Evolutionary conservation across 2,797 vertebrate genomes (phyloP).

Genomic region (Nyctalus aviator): DNA sequence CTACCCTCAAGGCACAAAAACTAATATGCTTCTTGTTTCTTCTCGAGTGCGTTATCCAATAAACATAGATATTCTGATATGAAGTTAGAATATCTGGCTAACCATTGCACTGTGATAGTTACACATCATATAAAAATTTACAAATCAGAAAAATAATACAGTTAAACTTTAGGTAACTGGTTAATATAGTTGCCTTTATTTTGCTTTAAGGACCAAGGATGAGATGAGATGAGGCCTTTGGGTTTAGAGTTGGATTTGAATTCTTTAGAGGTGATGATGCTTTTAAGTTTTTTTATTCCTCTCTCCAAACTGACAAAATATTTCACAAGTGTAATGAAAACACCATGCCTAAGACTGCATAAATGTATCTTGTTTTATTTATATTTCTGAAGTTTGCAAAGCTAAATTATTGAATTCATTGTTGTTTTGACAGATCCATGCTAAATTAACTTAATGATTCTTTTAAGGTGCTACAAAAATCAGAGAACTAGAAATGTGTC

Average conservation of each 20-base stretch:
- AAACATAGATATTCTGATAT: background rate
- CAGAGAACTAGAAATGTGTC: slow-evolving; percentile 50
- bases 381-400: slow-evolving; percentile 67
- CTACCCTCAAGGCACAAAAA: background rate
- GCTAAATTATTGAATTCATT: slow-evolving; percentile 63
- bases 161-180: background rate
- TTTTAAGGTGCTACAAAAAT: slow-evolving; percentile 64
- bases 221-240: background rate
- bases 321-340: slow-evolving; percentile 80
- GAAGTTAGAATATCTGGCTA: background rate
- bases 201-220: background rate
- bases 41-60: background rate
- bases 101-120: background rate
- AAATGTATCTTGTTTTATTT: slow-evolving; percentile 72
- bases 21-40: background rate
- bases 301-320: slow-evolving; percentile 72
- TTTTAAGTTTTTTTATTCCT: slow-evolving; percentile 42
- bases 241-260: slow-evolving; percentile 41
- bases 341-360: slow-evolving; percentile 60
- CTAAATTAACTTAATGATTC: slow-evolving; percentile 66
- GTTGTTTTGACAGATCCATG: slow-evolving; percentile 70
- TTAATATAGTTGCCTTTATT: background rate
- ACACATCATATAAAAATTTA: background rate
- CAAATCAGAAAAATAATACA: slow-evolving; percentile 60
- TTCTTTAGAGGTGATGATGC: slow-evolving; percentile 27